These are phyloP conservation scores for Sarcoramphus papa DNA, from an alignment of 2,797 vertebrate species.

Conservation along the genomic window DNA sequence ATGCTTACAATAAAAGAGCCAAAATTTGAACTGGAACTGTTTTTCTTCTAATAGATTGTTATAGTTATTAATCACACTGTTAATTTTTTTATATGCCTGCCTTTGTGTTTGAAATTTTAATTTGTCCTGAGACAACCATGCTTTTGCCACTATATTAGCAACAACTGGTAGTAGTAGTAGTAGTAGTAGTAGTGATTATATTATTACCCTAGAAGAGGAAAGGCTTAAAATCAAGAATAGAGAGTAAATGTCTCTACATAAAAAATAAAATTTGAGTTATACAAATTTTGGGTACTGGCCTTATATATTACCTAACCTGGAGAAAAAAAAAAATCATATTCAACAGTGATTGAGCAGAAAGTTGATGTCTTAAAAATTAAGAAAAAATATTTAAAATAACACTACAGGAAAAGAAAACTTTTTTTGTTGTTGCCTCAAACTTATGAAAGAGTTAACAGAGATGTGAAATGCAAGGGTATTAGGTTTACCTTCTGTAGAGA, in stretches of 20 bases:
- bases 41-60: neutral
- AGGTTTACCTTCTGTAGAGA: neutral
- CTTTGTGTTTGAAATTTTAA: neutral
- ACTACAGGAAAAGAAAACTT: neutral
- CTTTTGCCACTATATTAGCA: neutral
- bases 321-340: neutral
- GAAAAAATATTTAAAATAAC: neutral
- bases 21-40: neutral
- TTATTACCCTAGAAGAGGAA: neutral
- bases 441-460: neutral
- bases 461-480: neutral
- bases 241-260: neutral
- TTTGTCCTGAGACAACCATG: neutral
- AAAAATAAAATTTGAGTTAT: neutral
- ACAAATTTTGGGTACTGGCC: neutral
- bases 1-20: neutral
- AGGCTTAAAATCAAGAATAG: neutral
- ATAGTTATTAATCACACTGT: neutral
- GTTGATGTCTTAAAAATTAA: neutral
- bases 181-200: neutral
- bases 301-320: neutral
- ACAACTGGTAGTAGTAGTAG: neutral
- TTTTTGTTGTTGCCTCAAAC: neutral
- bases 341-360: neutral
- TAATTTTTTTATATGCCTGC: neutral